phyloP scores from a whole-genome alignment of 2,888 invertebrate genomes.

The Agrochola lychnidis region DNA sequence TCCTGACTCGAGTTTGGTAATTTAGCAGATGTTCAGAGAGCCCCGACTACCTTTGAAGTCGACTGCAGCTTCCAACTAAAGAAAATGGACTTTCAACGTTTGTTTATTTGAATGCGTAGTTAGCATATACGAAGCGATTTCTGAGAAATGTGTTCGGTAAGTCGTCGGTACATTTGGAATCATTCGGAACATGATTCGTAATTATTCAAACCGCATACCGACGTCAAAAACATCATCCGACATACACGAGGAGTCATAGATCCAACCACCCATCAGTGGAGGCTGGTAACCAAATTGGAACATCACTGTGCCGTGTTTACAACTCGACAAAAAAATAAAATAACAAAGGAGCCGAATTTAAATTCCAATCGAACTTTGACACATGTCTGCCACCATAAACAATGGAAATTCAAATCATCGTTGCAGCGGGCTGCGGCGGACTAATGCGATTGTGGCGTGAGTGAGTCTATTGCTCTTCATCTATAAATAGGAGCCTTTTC shows the following conservation, averaged over 20 bases:
- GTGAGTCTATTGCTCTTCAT: slow-evolving; percentile 85
- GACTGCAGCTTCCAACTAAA: slow-evolving; percentile 68
- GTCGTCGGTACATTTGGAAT: slow-evolving; percentile 70
- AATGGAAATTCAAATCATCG: slow-evolving; percentile 91
- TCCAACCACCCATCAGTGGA: slow-evolving; percentile 84
- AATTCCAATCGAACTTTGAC: slow-evolving; percentile 91
- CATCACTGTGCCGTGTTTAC: slow-evolving; percentile 90
- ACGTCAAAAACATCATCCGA: slow-evolving; percentile 86
- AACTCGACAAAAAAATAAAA: slow-evolving; percentile 87
- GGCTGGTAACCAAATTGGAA: slow-evolving; percentile 89
- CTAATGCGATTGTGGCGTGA: slow-evolving; percentile 89
- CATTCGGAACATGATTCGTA: slow-evolving; percentile 84
- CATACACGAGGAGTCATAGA: slow-evolving; percentile 86
- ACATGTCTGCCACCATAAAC: slow-evolving; percentile 91
- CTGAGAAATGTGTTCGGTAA: slow-evolving; percentile 61
- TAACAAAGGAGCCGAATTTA: slow-evolving; percentile 90
- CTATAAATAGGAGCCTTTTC: slow-evolving; percentile 90
- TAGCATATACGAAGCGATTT: slow-evolving; percentile 62
- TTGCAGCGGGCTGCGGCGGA: slow-evolving; percentile 81
- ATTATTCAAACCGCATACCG: slow-evolving; percentile 88
- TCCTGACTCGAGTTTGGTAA: slow-evolving; percentile 83
- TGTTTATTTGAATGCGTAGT: slow-evolving; percentile 59
- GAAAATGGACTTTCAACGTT: slow-evolving; percentile 71
- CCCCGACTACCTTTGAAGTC: slow-evolving; percentile 82
- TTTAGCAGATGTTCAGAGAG: slow-evolving; percentile 86